Base-by-base conservation (phyloP, 2,113 vertebrate genomes). In the Nansenia antarctica region DNA sequence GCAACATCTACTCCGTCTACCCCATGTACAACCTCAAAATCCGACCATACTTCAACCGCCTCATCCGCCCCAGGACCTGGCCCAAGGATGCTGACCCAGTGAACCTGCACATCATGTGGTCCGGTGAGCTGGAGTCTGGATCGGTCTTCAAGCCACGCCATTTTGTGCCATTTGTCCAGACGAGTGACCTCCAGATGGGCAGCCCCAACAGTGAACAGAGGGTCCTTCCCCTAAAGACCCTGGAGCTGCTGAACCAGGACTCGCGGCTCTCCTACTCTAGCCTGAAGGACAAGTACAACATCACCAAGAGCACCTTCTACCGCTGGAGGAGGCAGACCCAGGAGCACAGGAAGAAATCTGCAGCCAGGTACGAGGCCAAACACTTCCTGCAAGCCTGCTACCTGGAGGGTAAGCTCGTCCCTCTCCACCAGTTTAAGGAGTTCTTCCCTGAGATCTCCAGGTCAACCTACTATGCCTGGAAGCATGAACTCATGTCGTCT, bases 21-120 rank as follows among this genome's bases (percentile, higher is more conserved):
- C 97, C 97, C 55, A 95, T 96, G 96, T 95, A 95, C 77, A 99
- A 99, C 86, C 88, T 94, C 76, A 97, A 96, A 88, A 98, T 99
- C 60, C 90, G 97, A 0, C 95, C 96, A 0, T 99, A 99, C 71
- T 98, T 98, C 73, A 95, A 98, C 78, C 90, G 97, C 0, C 81
- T 99, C 12, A 96, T 99, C 54, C 92, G 95, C 0, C 95, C 97
- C 4, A 90, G 97, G 69, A 90, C 85, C 57, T 82, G 78, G 65
- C 75, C 81, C 0, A 91, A 90, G 1, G 89, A 91, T 75, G 74
- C 79, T 0, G 82, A 83, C 59, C 89, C 89, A 0, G 85, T 87
- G 49, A 96, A 94, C 0, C 89, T 98, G 1, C 96, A 99, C 76
- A 92, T 99, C 74, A 97, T 99, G 97, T 99, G 97, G 97, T 95